Evolutionary conservation across 2,888 invertebrate species (phyloP).

Genomic region (Meliscaeva auricollis): DNA sequence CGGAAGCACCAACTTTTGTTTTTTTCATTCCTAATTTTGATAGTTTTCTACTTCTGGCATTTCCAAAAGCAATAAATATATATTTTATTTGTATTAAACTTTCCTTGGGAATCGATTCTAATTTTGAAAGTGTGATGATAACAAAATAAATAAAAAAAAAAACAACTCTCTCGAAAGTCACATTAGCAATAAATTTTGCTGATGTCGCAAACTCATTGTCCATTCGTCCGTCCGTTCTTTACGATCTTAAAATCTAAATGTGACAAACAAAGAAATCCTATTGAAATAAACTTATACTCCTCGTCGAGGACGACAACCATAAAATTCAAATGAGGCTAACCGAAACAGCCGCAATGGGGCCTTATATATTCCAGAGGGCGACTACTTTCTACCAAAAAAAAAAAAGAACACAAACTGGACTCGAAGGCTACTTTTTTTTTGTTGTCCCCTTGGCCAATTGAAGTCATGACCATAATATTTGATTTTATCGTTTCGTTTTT

Average conservation of each 20-base stretch:
- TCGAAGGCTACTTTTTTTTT: conserved; percentile 4
- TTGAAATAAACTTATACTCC: conserved; percentile 62
- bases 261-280: conserved; percentile 71
- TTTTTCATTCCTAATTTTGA: background rate
- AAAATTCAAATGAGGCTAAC: conserved; percentile 76
- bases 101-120: conserved; percentile 20
- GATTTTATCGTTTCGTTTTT: conserved; percentile 66
- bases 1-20: no score
- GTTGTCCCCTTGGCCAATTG: conserved; percentile 50
- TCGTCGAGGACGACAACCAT: conserved; percentile 43
- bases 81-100: background rate
- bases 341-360: conserved; percentile 76
- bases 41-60: background rate
- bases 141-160: background rate
- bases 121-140: conserved; percentile 34
- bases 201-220: conserved; percentile 23
- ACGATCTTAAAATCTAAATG: conserved; percentile 43
- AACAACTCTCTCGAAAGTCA: conserved; percentile 7
- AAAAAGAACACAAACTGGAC: conserved; percentile 15
- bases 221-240: conserved; percentile 34
- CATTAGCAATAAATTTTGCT: conserved; percentile 47
- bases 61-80: background rate
- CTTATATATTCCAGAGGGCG: conserved; percentile 49
- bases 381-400: background rate
- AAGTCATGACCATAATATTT: conserved; percentile 70